These are phyloP conservation scores for Chrysolina americana DNA, from an alignment of 2,888 invertebrate species.

Conservation along the genomic window DNA sequence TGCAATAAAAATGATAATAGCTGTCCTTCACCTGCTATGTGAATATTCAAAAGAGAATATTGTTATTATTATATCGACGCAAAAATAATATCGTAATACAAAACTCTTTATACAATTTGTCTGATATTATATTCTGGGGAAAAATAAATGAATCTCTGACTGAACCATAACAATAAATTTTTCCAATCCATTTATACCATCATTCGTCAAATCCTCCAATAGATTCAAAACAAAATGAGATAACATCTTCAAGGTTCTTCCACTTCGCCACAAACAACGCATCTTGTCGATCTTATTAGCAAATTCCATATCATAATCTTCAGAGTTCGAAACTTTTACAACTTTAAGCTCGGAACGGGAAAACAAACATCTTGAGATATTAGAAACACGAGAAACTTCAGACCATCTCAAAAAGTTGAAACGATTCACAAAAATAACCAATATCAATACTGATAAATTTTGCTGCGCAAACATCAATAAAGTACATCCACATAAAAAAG, in stretches of 20 bases:
- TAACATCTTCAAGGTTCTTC: not conserved
- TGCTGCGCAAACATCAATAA: constrained; percentile 27
- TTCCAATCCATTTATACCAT: too few species aligned
- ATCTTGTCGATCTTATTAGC: constrained; percentile 11
- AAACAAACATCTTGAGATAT: constrained; percentile 32
- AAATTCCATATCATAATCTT: not conserved
- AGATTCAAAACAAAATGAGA: not conserved
- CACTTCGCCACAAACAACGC: not conserved
- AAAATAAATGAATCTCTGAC: too few species aligned
- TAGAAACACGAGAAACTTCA: constrained; percentile 29
- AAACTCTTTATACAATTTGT: too few species aligned
- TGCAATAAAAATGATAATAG: too few species aligned
- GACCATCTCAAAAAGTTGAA: constrained; percentile 35
- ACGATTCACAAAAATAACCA: constrained; percentile 27
- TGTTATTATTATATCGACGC: too few species aligned
- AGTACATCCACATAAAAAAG: constrained; percentile 12
- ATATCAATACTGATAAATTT: constrained; percentile 34
- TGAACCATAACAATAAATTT: too few species aligned
- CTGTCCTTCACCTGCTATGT: too few species aligned
- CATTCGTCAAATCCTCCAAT: not conserved
- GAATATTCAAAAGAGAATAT: too few species aligned
- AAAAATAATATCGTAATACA: too few species aligned
- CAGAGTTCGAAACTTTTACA: constrained; percentile 13
- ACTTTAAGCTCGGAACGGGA: constrained; percentile 22
- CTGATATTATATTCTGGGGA: too few species aligned